Conservation (phyloP, 1,140 invertebrate species). For the Nephila pilipes region DNA sequence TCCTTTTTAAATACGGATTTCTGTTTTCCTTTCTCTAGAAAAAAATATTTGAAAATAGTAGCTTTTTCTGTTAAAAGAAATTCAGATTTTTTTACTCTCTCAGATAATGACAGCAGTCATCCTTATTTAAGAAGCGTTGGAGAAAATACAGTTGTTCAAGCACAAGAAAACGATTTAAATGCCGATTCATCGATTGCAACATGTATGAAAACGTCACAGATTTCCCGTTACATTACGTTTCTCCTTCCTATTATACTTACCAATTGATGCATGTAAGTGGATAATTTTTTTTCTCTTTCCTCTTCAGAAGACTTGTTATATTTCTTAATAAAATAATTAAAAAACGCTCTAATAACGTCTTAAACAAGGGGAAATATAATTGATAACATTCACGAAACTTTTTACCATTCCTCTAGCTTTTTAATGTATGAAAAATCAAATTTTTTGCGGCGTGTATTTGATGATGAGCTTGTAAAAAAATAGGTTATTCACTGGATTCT, state of each 20-base stretch:
- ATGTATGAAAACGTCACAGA: background rate
- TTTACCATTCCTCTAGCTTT: background rate
- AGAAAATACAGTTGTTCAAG: background rate
- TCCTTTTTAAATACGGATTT: too few species aligned
- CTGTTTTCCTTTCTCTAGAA: too few species aligned
- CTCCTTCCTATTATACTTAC: conserved; percentile 29
- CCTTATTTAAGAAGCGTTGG: background rate
- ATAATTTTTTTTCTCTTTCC: background rate
- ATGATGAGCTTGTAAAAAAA: too few species aligned
- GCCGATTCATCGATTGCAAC: background rate
- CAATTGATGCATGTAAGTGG: conserved; percentile 24
- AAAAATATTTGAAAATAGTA: too few species aligned
- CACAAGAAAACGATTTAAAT: background rate
- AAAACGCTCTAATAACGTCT: conserved; percentile 31
- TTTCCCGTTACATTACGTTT: background rate
- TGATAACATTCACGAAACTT: background rate
- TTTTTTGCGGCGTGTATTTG: too few species aligned
- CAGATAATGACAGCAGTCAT: background rate
- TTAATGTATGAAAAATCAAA: background rate
- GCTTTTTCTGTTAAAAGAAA: too few species aligned
- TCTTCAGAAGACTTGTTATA: background rate
- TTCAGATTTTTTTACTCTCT: too few species aligned
- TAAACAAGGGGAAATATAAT: background rate
- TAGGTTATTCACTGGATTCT: too few species aligned
- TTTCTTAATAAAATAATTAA: conserved; percentile 23